Percentiles rank a stretch among this genome's conserved stretches.
phyloP scores from a whole-genome alignment of 2,797 vertebrate genomes.

The Poecilia wingei region DNA sequence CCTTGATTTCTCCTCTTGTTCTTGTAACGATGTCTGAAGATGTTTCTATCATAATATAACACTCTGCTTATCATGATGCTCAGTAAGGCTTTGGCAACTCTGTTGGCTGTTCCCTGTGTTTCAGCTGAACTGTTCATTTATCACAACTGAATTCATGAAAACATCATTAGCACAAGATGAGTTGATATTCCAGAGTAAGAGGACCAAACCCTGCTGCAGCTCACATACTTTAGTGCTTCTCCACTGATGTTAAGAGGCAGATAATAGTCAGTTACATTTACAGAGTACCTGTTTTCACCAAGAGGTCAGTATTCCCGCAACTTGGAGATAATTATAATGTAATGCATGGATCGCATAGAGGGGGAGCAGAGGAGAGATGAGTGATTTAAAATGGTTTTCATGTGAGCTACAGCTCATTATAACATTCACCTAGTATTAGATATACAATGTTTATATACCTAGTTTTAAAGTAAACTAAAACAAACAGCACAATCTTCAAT shows the following conservation, averaged over 20 bases:
- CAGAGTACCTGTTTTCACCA: not conserved
- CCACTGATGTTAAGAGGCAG: not conserved
- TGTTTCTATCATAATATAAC: not conserved
- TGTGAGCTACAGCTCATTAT: not conserved
- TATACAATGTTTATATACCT: not conserved
- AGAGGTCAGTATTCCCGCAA: not conserved
- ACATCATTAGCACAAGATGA: slow-evolving; percentile 38
- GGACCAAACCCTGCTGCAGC: slow-evolving; percentile 9
- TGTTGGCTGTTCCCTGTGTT: not conserved
- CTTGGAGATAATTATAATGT: not conserved
- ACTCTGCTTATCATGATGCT: not conserved
- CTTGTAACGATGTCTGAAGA: not conserved
- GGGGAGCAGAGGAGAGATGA: not conserved
- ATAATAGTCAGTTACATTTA: not conserved
- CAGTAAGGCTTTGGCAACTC: not conserved
- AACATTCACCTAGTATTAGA: not conserved
- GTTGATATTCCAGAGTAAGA: slow-evolving; percentile 23
- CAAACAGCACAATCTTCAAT: not conserved
- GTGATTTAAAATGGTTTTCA: not conserved
- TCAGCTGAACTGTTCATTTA: slow-evolving; percentile 15
- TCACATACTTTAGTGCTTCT: slow-evolving; percentile 7
- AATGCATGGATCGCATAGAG: not conserved
- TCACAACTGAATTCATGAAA: slow-evolving; percentile 18
- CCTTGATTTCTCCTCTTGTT: not conserved
- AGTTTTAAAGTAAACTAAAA: too few species aligned